phyloP scores from a whole-genome alignment of 2,113 vertebrate genomes.

The Melanocharis versteri region DNA sequence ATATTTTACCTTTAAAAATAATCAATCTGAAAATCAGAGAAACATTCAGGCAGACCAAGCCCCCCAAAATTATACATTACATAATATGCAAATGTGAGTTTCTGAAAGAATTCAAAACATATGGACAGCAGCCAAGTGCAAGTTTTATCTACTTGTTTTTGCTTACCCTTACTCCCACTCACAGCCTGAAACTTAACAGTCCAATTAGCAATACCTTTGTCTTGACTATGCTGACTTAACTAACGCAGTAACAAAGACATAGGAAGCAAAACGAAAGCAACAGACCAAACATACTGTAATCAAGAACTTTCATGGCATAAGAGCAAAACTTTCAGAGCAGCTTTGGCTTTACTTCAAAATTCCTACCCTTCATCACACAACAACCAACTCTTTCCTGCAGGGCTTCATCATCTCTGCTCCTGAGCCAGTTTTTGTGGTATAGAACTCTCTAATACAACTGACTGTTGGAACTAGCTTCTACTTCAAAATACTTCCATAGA shows the following conservation, averaged over 20 bases:
- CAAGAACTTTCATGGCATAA: not conserved
- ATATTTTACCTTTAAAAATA: not conserved
- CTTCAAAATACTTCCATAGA: not conserved
- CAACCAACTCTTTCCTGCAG: not conserved
- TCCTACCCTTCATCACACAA: not conserved
- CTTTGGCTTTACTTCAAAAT: not conserved
- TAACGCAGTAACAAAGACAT: rapidly evolving
- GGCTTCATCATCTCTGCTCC: not conserved
- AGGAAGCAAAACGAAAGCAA: not conserved
- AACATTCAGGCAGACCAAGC: not conserved
- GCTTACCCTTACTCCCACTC: not conserved
- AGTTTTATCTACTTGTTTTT: not conserved
- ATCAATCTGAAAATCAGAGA: not conserved
- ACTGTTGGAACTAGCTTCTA: not conserved
- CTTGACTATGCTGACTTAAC: not conserved
- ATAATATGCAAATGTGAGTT: not conserved
- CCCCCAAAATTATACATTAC: not conserved
- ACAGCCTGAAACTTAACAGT: not conserved
- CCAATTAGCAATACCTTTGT: not conserved
- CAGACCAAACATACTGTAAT: not conserved
- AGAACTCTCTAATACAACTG: not conserved
- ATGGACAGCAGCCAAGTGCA: not conserved
- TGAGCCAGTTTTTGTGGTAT: not conserved
- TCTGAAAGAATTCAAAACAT: not conserved
- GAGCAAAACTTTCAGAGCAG: not conserved